These are phyloP conservation scores for Chloroclystis v-ata DNA, from an alignment of 2,888 invertebrate species.

Conservation along the genomic window DNA sequence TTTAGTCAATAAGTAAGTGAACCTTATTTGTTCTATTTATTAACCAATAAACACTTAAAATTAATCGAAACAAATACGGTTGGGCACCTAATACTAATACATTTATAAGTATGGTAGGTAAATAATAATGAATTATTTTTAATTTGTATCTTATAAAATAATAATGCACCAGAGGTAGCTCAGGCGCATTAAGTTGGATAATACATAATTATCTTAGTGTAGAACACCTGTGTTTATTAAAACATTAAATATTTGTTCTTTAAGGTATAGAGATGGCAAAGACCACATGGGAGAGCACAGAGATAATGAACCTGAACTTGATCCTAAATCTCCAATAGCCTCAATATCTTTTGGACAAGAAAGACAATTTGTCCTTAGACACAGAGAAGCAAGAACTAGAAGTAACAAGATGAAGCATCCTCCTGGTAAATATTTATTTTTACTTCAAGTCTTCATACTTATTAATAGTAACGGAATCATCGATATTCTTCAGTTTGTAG, in stretches of 20 bases:
- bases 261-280: conserved; percentile 81
- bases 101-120: no score
- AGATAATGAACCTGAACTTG: conserved; percentile 83
- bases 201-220: no score
- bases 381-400: conserved; percentile 76
- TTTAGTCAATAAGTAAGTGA: conserved; percentile 80
- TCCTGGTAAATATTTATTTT: conserved; percentile 50
- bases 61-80: no score
- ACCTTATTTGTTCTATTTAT: not conserved
- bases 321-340: conserved; percentile 79
- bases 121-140: no score
- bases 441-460: conserved; percentile 76
- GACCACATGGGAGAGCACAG: conserved; percentile 85
- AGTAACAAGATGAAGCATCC: conserved; percentile 60
- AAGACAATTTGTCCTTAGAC: conserved; percentile 81
- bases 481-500: conserved; percentile 80
- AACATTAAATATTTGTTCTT: no score
- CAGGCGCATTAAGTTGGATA: no score
- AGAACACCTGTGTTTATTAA: no score
- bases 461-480: conserved; percentile 73
- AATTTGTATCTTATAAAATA: no score
- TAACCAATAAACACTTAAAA: no score
- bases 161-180: no score
- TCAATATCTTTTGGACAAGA: conserved; percentile 82
- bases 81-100: no score